These are phyloP conservation scores for Loxodonta africana DNA, from an alignment of 2,113 vertebrate species.

Conservation along the genomic window DNA sequence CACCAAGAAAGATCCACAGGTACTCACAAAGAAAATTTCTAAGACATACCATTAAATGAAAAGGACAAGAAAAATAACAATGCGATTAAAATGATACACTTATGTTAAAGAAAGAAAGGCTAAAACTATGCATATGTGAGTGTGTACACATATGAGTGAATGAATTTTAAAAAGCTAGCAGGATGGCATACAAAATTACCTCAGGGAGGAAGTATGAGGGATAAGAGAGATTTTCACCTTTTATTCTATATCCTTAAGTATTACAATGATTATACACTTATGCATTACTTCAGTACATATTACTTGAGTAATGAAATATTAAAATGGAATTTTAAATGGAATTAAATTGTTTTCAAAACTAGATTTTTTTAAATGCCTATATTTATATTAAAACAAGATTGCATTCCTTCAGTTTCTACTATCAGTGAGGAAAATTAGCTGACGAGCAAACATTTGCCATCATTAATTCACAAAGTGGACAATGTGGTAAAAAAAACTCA, in stretches of 20 bases:
- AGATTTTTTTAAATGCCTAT: not conserved
- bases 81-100: not conserved
- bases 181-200: not conserved
- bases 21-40: not conserved
- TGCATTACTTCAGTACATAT: not conserved
- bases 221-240: not conserved
- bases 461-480: not conserved
- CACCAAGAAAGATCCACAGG: not conserved
- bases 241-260: not conserved
- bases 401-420: not conserved
- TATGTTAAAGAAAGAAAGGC: not conserved
- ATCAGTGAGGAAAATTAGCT: not conserved
- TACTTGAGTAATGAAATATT: not conserved
- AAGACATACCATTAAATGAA: not conserved
- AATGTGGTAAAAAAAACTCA: not conserved
- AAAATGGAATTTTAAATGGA: not conserved
- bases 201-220: not conserved
- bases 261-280: too few relatives aligned
- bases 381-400: not conserved
- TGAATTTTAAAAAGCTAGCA: not conserved
- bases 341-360: not conserved
- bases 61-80: not conserved
- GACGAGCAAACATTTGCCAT: not conserved
- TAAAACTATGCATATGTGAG: accelerated
- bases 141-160: not conserved